Percentiles rank a stretch among this genome's conserved stretches.
These are phyloP conservation scores for Zelleria hepariella DNA, from an alignment of 2,888 invertebrate genomes.

Conservation along the genomic window DNA sequence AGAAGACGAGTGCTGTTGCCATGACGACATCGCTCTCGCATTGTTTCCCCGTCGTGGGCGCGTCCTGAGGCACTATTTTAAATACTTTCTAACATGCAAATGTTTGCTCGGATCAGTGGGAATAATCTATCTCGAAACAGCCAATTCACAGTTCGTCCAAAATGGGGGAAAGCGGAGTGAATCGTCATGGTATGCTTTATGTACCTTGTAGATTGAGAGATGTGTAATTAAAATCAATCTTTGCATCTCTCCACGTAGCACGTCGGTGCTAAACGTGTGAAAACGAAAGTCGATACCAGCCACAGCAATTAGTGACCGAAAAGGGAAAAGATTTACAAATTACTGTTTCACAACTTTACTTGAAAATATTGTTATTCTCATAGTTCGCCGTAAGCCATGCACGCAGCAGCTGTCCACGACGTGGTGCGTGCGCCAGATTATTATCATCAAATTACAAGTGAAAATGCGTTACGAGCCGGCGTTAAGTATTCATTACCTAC, in stretches of 20 bases:
- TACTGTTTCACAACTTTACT: not conserved
- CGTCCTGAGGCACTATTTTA: conserved; percentile 28
- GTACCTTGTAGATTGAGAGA: not conserved
- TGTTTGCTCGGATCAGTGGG: conserved; percentile 30
- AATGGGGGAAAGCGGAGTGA: conserved; percentile 20
- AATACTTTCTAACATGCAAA: conserved; percentile 37
- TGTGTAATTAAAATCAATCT: not conserved
- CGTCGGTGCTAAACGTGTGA: not conserved
- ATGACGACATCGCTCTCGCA: conserved; percentile 35
- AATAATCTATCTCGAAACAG: conserved; percentile 22
- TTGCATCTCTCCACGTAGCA: too few relatives aligned
- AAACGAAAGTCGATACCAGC: not conserved
- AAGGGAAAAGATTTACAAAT: not conserved
- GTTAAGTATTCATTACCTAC: not conserved
- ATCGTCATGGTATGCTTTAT: conserved; percentile 13
- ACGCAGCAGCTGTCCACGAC: not conserved
- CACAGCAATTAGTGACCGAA: not conserved
- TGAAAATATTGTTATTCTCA: too few relatives aligned
- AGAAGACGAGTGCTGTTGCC: conserved; percentile 39
- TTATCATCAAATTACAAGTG: not conserved
- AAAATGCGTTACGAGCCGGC: not conserved
- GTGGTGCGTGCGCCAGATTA: not conserved
- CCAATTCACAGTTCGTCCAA: conserved; percentile 19
- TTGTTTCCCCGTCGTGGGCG: conserved; percentile 32
- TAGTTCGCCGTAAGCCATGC: not conserved